Evolutionary conservation across 2,888 invertebrate genomes (phyloP), one percentile per base, ranked within the genome.

Genomic region (Harpagoxenus sublaevis): DNA sequence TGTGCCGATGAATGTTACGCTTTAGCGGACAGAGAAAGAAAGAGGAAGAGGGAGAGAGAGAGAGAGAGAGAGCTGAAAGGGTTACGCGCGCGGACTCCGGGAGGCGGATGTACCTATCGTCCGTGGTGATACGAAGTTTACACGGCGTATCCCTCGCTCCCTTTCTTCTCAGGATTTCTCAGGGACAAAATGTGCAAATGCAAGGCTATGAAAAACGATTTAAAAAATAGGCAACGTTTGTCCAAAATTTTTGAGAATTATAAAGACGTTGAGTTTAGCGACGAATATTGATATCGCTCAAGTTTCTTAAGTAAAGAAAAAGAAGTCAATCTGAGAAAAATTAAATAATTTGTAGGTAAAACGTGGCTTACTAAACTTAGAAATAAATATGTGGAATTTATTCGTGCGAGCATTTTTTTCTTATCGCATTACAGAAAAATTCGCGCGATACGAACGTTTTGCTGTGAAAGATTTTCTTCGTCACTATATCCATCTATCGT

Each of bases 1-100:
- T 65, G 77, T 70, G 51, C 66, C 42, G 45, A 18, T 51, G 48
- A 51, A 45, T 51, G 86, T 89, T 85, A 90, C 84, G 90, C 79
- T 86, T 91, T 87, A 85, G 78, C 73, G 83, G 68, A 9, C 82
- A 62, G 4, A 60, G 51, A 35, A 18, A 51, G 51, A 65, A 9
- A 63, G 84, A 45, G 35, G 48, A 4, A 53, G 42, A 39, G 53
- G 55, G 45, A 63, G 23, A 60, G 83, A 23, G 15, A 65, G 39
- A n/a, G 62, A 31, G 63, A 45, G 23, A 23, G 0, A 23, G 23
- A 23, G 23, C 0, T 23, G 23, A 23, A 23, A 23, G 39, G 31
- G 51, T 42, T 55, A 68, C 63, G 65, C 48, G 51, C 71, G 73
- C 45, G 23, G 55, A 31, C 51, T 28, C 39, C 3, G 45, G 8